Percentiles rank a stretch among this genome's conserved stretches.
phyloP scores from a whole-genome alignment of 2,888 invertebrate genomes.

The Polyploca ridens region DNA sequence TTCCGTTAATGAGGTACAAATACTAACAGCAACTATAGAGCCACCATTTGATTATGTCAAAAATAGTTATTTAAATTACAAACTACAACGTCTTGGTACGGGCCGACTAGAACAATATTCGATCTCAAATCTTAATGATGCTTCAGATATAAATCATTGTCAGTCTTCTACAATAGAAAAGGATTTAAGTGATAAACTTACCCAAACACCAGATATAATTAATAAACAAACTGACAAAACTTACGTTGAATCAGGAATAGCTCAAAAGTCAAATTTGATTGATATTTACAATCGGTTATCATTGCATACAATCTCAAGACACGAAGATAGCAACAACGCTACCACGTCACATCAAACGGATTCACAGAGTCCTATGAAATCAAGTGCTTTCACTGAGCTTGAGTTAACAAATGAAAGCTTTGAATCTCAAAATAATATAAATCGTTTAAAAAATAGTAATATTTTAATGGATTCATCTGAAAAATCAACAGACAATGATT shows the following conservation, averaged over 20 bases:
- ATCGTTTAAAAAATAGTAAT: slow-evolving; percentile 26
- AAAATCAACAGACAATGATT: slow-evolving; percentile 53
- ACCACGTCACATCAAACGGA: slow-evolving; percentile 9
- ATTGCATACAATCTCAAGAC: slow-evolving; percentile 38
- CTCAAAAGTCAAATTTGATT: slow-evolving; percentile 40
- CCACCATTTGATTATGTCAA: slow-evolving; percentile 53
- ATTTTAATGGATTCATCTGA: slow-evolving; percentile 34
- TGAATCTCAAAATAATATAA: slow-evolving; percentile 27
- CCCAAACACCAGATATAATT: slow-evolving; percentile 10
- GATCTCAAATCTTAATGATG: slow-evolving; percentile 41
- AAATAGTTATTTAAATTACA: slow-evolving; percentile 60
- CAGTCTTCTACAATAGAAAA: slow-evolving; percentile 19
- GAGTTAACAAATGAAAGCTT: slow-evolving; percentile 27
- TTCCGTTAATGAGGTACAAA: slow-evolving; percentile 57
- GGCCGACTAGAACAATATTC: slow-evolving; percentile 61
- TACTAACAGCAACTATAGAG: slow-evolving; percentile 56
- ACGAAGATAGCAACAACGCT: not conserved
- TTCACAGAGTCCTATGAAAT: slow-evolving; percentile 27
- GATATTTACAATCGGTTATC: slow-evolving; percentile 58
- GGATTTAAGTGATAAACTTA: not conserved
- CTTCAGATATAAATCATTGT: slow-evolving; percentile 26
- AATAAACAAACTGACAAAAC: not conserved
- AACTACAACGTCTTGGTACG: slow-evolving; percentile 55
- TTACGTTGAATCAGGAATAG: slow-evolving; percentile 14
- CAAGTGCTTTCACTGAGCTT: slow-evolving; percentile 32